Conservation (phyloP, 2,113 vertebrate species). For the Formicarius rufipectus region DNA sequence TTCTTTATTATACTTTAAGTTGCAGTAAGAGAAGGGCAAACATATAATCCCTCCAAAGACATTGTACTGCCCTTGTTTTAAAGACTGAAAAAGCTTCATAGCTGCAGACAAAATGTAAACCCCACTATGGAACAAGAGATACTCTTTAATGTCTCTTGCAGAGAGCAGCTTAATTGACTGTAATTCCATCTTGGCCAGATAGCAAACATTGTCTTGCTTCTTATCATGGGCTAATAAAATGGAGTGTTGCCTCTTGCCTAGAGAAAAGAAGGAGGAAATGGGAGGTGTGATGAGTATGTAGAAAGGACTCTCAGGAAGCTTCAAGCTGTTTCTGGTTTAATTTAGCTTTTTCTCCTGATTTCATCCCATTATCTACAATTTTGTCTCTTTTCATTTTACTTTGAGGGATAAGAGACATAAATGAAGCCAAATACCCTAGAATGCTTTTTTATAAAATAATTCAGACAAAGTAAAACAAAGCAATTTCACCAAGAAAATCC, state of each 20-base stretch:
- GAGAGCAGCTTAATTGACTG: slow-evolving; percentile 31
- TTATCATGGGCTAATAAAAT: background rate
- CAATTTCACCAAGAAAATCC: background rate
- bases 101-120: background rate
- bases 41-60: slow-evolving; percentile 6
- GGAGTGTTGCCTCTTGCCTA: background rate
- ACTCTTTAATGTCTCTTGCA: background rate
- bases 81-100: slow-evolving; percentile 5
- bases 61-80: background rate
- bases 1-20: slow-evolving; percentile 4
- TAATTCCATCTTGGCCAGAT: background rate
- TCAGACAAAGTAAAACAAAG: background rate
- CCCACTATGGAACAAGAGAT: background rate
- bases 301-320: background rate
- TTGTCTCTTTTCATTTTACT: background rate
- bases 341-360: background rate
- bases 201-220: background rate
- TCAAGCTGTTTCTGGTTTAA: background rate
- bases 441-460: background rate
- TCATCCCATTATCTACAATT: background rate
- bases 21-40: background rate
- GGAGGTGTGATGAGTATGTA: background rate
- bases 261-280: background rate
- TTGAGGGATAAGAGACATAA: background rate
- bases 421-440: background rate